phyloP scores from a whole-genome alignment of 2,888 invertebrate genomes.

The Nomada goodeniana region DNA sequence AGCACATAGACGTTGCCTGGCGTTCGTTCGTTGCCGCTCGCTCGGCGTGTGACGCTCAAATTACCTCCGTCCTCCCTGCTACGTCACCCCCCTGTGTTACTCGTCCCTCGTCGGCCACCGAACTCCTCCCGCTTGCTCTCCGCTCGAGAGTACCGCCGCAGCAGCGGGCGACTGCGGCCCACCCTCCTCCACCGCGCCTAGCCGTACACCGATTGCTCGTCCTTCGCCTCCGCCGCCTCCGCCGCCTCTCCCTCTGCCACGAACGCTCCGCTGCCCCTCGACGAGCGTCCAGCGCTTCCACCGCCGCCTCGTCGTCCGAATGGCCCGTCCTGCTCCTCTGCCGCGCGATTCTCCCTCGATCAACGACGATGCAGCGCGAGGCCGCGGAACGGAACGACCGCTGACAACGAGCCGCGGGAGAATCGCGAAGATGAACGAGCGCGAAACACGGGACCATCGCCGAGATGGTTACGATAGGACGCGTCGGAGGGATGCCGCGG shows the following conservation, averaged over 20 bases:
- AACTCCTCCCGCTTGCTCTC: constrained; percentile 57
- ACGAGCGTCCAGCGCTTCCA: neutral
- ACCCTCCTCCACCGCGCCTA: constrained; percentile 40
- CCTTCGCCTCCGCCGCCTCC: constrained; percentile 12
- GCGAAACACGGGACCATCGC: too few species aligned
- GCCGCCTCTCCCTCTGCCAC: neutral
- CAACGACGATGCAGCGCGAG: constrained; percentile 5
- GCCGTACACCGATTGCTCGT: constrained; percentile 15
- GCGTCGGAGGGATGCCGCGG: too few species aligned
- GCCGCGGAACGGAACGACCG: neutral
- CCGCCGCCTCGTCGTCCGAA: neutral
- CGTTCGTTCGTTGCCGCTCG: constrained; percentile 81
- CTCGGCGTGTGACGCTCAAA: constrained; percentile 84
- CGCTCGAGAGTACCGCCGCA: constrained; percentile 60
- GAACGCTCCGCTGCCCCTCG: too few species aligned
- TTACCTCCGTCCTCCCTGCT: constrained; percentile 81
- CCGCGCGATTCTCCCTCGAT: neutral
- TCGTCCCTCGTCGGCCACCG: constrained; percentile 62
- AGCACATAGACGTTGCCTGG: constrained; percentile 82
- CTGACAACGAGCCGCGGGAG: too few species aligned
- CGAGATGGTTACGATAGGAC: too few species aligned
- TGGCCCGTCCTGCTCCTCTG: neutral
- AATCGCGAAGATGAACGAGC: too few species aligned
- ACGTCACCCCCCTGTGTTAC: constrained; percentile 59
- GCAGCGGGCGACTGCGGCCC: constrained; percentile 71